Conservation (phyloP, 2,888 invertebrate genomes). For the Trichogramma dendrolimi region DNA sequence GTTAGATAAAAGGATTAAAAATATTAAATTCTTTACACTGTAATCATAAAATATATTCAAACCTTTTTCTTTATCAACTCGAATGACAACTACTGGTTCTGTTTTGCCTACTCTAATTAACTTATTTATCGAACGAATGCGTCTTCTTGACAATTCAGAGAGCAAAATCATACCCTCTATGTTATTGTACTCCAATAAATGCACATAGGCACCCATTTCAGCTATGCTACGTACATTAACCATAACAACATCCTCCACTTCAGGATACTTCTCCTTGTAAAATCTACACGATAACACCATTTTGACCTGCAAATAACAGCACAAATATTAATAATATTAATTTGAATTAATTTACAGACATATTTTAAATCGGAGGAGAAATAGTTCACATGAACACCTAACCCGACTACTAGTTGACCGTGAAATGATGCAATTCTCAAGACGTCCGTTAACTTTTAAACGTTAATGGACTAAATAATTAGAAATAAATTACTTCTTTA, state of each 20-base stretch:
- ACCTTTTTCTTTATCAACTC: conserved; percentile 99
- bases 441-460: too few relatives aligned
- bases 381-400: too few relatives aligned
- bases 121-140: conserved; percentile 99
- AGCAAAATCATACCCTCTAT: conserved; percentile 99
- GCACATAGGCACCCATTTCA: conserved; percentile 99
- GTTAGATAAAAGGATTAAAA: neutral
- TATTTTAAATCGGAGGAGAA: too few relatives aligned
- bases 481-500: too few relatives aligned
- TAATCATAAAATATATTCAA: conserved; percentile 18
- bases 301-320: conserved; percentile 44
- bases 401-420: too few relatives aligned
- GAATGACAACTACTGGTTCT: conserved; percentile 97
- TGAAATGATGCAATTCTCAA: too few relatives aligned
- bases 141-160: conserved; percentile 94
- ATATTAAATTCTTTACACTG: neutral
- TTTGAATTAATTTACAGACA: too few relatives aligned
- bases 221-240: conserved; percentile 97
- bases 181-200: conserved; percentile 95
- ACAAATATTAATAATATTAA: too few relatives aligned
- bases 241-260: conserved; percentile 99
- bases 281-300: conserved; percentile 94
- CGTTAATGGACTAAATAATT: too few relatives aligned
- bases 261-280: conserved; percentile 96
- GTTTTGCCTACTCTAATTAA: conserved; percentile 96